phyloP scores from a whole-genome alignment of 2,888 invertebrate genomes.

The Bruchidius siliquastri region DNA sequence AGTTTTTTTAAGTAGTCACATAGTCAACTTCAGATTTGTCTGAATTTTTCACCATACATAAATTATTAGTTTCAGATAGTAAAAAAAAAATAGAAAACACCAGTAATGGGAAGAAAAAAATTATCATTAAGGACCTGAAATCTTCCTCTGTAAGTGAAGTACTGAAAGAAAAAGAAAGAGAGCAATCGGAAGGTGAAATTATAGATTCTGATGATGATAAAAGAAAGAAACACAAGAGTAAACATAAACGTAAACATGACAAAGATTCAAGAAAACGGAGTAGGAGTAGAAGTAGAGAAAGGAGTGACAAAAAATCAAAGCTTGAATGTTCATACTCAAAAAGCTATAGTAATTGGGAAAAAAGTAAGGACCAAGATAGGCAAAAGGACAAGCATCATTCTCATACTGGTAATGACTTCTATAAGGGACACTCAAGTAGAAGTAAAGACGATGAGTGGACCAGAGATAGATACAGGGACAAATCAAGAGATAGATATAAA shows the following conservation, averaged over 20 bases:
- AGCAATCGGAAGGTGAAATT: conserved; percentile 45
- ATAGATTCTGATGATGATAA: conserved; percentile 22
- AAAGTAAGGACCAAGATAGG: conserved; percentile 35
- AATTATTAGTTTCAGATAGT: background rate
- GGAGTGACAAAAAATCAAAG: conserved; percentile 13
- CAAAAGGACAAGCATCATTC: conserved; percentile 8
- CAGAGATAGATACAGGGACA: conserved; percentile 16
- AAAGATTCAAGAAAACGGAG: conserved; percentile 16
- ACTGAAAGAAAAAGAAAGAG: conserved; percentile 60
- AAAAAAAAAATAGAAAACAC: background rate
- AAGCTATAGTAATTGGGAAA: conserved; percentile 18
- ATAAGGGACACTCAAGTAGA: conserved; percentile 9
- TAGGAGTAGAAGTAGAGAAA: conserved; percentile 19
- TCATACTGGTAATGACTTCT: conserved; percentile 8
- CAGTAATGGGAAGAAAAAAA: conserved; percentile 45
- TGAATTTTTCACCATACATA: no score
- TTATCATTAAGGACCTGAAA: conserved; percentile 65
- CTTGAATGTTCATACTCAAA: conserved; percentile 8
- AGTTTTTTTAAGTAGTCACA: no score
- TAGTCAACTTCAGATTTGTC: no score
- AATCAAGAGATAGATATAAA: conserved; percentile 24
- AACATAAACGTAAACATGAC: conserved; percentile 27
- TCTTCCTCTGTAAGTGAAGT: conserved; percentile 63
- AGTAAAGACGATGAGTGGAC: conserved; percentile 16
- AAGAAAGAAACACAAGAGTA: conserved; percentile 22